These are phyloP conservation scores for Astyanax mexicanus DNA, from an alignment of 2,797 vertebrate genomes.

Conservation along the genomic window DNA sequence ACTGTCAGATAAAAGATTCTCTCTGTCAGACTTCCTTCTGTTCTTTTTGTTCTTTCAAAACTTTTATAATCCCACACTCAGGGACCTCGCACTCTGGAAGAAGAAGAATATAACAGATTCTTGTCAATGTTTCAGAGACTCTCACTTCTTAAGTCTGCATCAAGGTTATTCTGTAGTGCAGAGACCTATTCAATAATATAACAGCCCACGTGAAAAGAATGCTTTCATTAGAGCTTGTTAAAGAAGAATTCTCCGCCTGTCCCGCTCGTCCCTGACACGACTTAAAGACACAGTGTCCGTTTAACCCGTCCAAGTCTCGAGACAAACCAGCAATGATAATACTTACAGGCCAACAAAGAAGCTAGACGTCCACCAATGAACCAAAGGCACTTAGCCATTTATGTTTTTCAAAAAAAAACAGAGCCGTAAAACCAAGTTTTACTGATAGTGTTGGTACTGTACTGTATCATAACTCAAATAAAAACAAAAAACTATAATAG, in stretches of 20 bases:
- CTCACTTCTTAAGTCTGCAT: background rate
- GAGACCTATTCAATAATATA: background rate
- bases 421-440: too few species aligned
- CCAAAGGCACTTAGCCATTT: too few species aligned
- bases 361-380: conserved; percentile 5
- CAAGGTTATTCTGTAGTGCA: background rate
- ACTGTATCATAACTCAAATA: too few species aligned
- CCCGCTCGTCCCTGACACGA: background rate
- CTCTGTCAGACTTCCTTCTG: background rate
- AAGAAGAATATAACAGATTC: background rate
- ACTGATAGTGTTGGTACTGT: too few species aligned
- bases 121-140: conserved; percentile 6
- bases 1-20: too few species aligned
- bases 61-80: background rate
- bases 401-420: too few species aligned
- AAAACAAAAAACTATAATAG: too few species aligned
- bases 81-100: background rate
- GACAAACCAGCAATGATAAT: too few species aligned
- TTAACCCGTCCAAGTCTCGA: background rate
- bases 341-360: background rate
- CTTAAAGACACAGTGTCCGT: background rate
- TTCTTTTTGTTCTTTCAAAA: background rate
- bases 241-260: background rate
- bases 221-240: conserved; percentile 16
- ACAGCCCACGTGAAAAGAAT: background rate